Evolutionary conservation across 2,888 invertebrate species (phyloP), one percentile per base, ranked within the genome.

Genomic region (Antitype chi): DNA sequence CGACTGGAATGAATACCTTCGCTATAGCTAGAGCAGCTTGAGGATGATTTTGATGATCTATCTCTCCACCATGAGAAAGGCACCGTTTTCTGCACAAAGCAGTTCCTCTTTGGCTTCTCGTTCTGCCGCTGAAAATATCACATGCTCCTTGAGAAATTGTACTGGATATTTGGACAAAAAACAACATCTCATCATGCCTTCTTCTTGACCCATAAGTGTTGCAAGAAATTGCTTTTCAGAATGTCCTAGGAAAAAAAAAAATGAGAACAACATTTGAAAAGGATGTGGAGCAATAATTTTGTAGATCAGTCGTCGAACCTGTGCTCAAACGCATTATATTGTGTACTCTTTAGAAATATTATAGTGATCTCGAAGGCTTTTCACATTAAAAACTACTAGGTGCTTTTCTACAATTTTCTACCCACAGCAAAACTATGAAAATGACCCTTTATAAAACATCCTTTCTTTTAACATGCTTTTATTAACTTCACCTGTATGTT

Each of bases 201-300:
- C 53, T 52, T 52, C 76, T 74, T 78, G 76, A 78, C 68, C 70
- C 59, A 28, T 53, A 38, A 55, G 52, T 73, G 38, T 85, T 82
- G 63, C 81, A 4, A 74, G 76, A 74, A 64, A 53, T 49, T 70
- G n/a, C 38, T n/a, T 60, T 1, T 23, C 11, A 23, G 79, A 85
- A 85, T 79, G 72, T 49, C 85, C 79, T 81, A 74, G 80, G 78
- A 79, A 85, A 71, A 32, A 62, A 32, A 60, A 25, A 25, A 15
- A 64, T 67, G 28, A 60, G 23, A 70, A 63, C 11, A 47, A 49
- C 57, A 63, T 67, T 64, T 78, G 25, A 62, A 80, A 76, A 75
- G 17, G 38, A 82, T 59, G 38, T 66, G 43, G 43, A 52, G 55
- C 74, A 73, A 74, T 53, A 5, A 52, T 52, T 72, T 72, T n/a